These are phyloP conservation scores for Morone saxatilis DNA, from an alignment of 2,113 vertebrate species.

Conservation along the genomic window DNA sequence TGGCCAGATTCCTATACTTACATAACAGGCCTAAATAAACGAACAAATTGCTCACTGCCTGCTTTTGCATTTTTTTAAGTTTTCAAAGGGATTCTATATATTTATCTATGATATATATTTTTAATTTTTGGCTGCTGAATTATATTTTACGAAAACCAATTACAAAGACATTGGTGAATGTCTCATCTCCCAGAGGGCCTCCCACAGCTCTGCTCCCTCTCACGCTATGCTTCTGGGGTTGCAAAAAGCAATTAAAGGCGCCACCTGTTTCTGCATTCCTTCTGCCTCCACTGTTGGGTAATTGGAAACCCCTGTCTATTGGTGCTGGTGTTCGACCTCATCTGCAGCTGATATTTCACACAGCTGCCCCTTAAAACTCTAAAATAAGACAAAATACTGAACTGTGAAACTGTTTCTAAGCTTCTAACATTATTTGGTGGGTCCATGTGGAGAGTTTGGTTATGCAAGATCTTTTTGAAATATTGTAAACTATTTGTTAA, in stretches of 20 bases:
- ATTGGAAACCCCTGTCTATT: constrained; percentile 81
- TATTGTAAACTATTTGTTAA: not conserved
- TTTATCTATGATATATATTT: constrained; percentile 11
- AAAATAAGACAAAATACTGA: constrained; percentile 44
- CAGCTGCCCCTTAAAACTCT: constrained; percentile 65
- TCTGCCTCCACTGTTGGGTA: constrained; percentile 73
- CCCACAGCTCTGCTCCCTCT: constrained; percentile 64
- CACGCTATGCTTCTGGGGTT: constrained; percentile 70
- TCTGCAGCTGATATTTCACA: constrained; percentile 74
- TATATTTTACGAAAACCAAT: constrained; percentile 69
- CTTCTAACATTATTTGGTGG: constrained; percentile 1
- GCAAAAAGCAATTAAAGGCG: constrained; percentile 83
- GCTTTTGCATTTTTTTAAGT: not conserved
- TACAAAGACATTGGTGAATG: constrained; percentile 59
- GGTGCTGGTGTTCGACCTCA: constrained; percentile 65
- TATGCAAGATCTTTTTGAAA: not conserved
- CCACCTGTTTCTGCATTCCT: constrained; percentile 79
- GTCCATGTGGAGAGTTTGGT: not conserved
- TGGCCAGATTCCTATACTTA: constrained; percentile 14
- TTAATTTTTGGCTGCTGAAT: constrained; percentile 33
- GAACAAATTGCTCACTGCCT: not conserved
- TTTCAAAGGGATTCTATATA: constrained; percentile 9
- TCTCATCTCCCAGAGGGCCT: constrained; percentile 58
- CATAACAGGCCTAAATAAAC: not conserved
- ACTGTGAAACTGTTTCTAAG: constrained; percentile 5